Percentiles rank a stretch among this genome's conserved stretches.
phyloP scores from a whole-genome alignment of 2,888 invertebrate species.

The Hirtodrosophila confusa region DNA sequence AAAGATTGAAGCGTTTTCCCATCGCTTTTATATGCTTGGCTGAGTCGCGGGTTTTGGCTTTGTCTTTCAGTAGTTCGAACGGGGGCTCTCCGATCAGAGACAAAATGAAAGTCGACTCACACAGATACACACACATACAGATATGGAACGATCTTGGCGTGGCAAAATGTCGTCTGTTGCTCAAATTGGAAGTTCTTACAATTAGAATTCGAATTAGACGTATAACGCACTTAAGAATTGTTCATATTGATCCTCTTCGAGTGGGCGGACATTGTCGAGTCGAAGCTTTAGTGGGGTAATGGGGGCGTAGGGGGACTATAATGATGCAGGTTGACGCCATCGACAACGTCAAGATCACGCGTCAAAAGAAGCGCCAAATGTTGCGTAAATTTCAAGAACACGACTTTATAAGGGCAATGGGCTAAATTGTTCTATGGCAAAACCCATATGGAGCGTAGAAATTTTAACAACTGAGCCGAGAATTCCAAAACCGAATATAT shows the following conservation, averaged over 20 bases:
- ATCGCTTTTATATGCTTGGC: slow-evolving; percentile 69
- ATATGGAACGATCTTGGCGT: slow-evolving; percentile 53
- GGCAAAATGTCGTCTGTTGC: slow-evolving; percentile 61
- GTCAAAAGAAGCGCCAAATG: slow-evolving; percentile 74
- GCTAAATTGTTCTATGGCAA: slow-evolving; percentile 30
- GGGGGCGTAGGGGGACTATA: slow-evolving; percentile 15
- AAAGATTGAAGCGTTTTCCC: slow-evolving; percentile 55
- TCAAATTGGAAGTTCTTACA: slow-evolving; percentile 76
- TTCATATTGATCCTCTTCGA: slow-evolving; percentile 44
- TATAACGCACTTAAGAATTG: slow-evolving; percentile 49
- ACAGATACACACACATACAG: slow-evolving; percentile 3
- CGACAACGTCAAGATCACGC: slow-evolving; percentile 63
- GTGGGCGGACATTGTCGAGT: slow-evolving; percentile 47
- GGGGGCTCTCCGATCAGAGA: slow-evolving; percentile 4
- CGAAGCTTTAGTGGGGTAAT: not conserved
- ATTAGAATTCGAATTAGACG: slow-evolving; percentile 67
- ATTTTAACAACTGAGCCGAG: slow-evolving; percentile 1
- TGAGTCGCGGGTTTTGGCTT: slow-evolving; percentile 22
- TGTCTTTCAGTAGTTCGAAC: not conserved
- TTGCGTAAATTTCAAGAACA: slow-evolving; percentile 78
- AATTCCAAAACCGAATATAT: too few species aligned
- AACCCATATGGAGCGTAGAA: slow-evolving; percentile 45
- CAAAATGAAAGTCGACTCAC: slow-evolving; percentile 58
- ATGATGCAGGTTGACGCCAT: slow-evolving; percentile 71
- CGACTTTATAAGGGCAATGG: slow-evolving; percentile 51